Evolutionary conservation across 2,888 invertebrate genomes (phyloP).

Genomic region (Dryobotodes eremita): DNA sequence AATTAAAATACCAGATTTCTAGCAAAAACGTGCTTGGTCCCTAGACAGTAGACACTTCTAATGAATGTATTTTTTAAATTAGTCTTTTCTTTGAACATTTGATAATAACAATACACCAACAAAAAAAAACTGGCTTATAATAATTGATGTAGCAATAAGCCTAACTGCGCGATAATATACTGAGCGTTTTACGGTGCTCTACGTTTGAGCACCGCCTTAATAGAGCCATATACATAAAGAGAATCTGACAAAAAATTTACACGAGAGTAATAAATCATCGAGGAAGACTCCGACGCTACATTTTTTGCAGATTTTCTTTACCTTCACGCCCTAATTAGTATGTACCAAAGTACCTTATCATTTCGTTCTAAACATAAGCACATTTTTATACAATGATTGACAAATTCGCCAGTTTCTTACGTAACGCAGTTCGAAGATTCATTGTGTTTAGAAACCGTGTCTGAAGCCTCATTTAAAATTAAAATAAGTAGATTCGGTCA

Average conservation of each 20-base stretch:
- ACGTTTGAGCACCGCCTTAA: not conserved
- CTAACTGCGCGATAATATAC: too few relatives aligned
- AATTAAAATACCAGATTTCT: too few relatives aligned
- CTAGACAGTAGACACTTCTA: too few relatives aligned
- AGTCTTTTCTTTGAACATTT: too few relatives aligned
- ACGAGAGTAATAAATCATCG: too few relatives aligned
- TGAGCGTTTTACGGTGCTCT: too few relatives aligned
- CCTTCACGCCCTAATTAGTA: not conserved
- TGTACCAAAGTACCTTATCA: not conserved
- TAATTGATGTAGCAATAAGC: too few relatives aligned
- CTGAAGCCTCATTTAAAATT: constrained; percentile 32
- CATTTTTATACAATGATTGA: not conserved
- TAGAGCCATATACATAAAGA: not conserved
- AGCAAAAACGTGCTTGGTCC: too few relatives aligned
- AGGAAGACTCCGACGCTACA: not conserved
- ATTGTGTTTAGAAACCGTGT: constrained; percentile 35
- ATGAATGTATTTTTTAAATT: too few relatives aligned
- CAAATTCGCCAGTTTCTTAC: constrained; percentile 25
- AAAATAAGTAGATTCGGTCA: constrained; percentile 41
- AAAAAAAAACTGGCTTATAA: too few relatives aligned
- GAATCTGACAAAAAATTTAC: not conserved
- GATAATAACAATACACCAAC: too few relatives aligned
- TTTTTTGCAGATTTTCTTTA: not conserved
- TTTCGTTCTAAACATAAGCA: not conserved
- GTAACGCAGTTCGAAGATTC: constrained; percentile 21